Base-by-base conservation (phyloP, 2,797 vertebrate species). In the Caiman crocodilus region DNA sequence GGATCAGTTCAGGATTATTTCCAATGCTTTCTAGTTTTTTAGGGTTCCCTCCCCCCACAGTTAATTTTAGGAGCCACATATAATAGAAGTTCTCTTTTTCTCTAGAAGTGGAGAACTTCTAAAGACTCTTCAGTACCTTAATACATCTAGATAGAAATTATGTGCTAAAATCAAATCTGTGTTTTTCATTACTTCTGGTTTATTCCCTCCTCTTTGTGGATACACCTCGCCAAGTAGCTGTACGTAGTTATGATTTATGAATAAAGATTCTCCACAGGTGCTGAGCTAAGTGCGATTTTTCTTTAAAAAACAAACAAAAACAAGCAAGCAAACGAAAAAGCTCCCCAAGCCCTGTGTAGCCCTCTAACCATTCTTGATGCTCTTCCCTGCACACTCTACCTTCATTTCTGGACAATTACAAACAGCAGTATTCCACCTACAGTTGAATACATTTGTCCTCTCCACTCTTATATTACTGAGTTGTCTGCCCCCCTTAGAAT, bases 391-490 rank as follows among this genome's bases (percentile, higher is more conserved):
- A 71, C 64, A 67, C 17, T 67, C 16, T n/a, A n/a, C n/a, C n/a
- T n/a, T n/a, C n/a, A n/a, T n/a, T n/a, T n/a, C n/a, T n/a, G n/a
- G n/a, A n/a, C n/a, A n/a, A n/a, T n/a, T n/a, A n/a, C n/a, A n/a
- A n/a, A n/a, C n/a, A n/a, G n/a, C n/a, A n/a, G n/a, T n/a, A 3
- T 60, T 63, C 57, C 64, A 84, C n/a, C 23, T 1, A 0, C 4
- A 14, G 32, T 12, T 5, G n/a, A 32, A 5, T 1, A 26, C 42
- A 15, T 74, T 63, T 57, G 28, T 13, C 23, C 1, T 17, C 67
- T 25, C 56, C 7, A 59, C 58, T 32, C 26, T 15, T 35, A 25
- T 32, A 17, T 50, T 18, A 13, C 18, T 1, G 0, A 56, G 18
- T 69, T 78, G 6, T 8, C 25, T 16, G 1, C 4, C 28, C 30